Conservation (phyloP, 2,113 vertebrate genomes). For the Carollia perspicillata region DNA sequence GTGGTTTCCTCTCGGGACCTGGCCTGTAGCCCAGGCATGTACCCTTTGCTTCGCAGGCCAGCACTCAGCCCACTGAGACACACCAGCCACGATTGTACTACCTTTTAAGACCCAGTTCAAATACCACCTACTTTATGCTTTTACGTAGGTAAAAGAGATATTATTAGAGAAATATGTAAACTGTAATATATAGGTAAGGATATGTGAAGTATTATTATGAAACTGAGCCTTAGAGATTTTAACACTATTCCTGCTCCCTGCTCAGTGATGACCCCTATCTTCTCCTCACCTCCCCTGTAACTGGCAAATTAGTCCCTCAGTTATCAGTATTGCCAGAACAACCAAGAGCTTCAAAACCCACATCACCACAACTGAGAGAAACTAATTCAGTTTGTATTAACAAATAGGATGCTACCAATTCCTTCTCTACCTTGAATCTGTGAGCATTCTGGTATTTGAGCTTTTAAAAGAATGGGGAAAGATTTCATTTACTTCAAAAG, state of each 20-base stretch:
- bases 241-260: neutral
- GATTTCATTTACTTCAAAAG: neutral
- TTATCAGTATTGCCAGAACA: neutral
- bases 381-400: neutral
- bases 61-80: too few relatives aligned
- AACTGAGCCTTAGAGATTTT: neutral
- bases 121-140: neutral
- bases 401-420: neutral
- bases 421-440: neutral
- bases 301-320: neutral
- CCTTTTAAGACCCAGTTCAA: slow-evolving; percentile 13
- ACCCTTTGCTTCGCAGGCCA: too few relatives aligned
- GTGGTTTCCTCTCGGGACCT: too few relatives aligned
- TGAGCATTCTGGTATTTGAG: neutral
- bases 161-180: neutral
- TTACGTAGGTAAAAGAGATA: neutral
- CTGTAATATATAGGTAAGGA: neutral
- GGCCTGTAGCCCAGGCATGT: too few relatives aligned
- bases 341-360: neutral
- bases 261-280: neutral
- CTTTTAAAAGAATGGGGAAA: neutral
- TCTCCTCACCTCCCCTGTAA: neutral
- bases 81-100: neutral
- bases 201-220: neutral
- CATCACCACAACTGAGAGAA: neutral